Evolutionary conservation across 2,113 vertebrate genomes (phyloP).

Genomic region (Cyphomyrus discorhynchus): DNA sequence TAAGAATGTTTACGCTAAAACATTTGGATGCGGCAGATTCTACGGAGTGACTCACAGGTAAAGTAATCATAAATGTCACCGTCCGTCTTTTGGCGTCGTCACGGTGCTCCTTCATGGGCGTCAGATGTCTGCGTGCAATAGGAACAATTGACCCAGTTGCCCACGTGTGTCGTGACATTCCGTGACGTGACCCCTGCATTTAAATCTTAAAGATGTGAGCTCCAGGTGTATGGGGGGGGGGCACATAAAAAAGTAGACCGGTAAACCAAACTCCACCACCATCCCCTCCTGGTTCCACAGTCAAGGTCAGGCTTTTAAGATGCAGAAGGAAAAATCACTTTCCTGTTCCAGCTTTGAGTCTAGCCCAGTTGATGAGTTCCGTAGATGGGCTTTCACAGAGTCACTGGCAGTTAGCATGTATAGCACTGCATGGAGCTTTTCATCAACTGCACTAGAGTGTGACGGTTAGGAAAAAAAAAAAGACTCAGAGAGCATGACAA

Average conservation of each 20-base stretch:
- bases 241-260: neutral
- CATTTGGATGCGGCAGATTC: neutral
- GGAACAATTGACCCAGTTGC: neutral
- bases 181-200: neutral
- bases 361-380: neutral
- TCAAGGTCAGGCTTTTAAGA: neutral
- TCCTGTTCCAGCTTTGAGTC: neutral
- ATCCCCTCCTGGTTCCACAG: neutral
- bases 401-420: neutral
- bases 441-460: neutral
- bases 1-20: neutral
- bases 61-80: neutral
- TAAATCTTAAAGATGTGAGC: neutral
- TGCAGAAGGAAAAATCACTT: neutral
- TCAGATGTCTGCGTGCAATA: neutral
- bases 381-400: neutral
- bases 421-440: neutral
- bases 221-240: neutral
- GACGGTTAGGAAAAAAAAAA: neutral
- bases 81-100: neutral
- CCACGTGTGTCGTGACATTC: neutral
- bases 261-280: neutral
- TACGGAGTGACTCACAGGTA: neutral
- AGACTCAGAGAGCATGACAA: neutral
- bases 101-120: neutral